Base-by-base conservation (phyloP, 2,888 invertebrate species). In the Tetrapedia diversipes region DNA sequence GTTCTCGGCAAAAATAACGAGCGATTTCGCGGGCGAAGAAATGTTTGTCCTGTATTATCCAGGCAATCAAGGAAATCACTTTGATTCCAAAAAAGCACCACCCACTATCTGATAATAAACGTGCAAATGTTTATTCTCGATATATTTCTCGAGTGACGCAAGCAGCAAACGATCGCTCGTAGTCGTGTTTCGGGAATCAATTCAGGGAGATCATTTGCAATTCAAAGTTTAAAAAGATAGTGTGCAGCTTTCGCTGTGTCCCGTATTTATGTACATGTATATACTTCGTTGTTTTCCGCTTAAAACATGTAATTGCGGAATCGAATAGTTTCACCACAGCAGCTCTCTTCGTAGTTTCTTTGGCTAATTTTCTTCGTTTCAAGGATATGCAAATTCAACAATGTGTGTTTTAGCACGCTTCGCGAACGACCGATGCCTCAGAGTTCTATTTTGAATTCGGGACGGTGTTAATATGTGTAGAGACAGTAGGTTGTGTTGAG, bases 151-250 rank as follows among this genome's bases (percentile, higher is more conserved):
- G 16, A 64, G 29, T 51, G 37, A 57, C 64, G 57, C 27, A 41
- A 32, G 41, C 29, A 43, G 32, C 19, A 56, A 2, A 19, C 49
- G 37, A 57, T 37, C 71, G 61, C 45, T 59, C 39, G 34, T 29
- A 63, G 41, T 45, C 27, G 61, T 61, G 61, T 57, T 77, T 78
- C 57, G 65, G 34, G 34, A 70, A 70, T 70, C 47, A 63, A 60
- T 78, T 53, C 47, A 16, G 45, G 24, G 34, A 27, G 29, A 63
- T 34, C n/a, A 77, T 78, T 77, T 78, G 77, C 78, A 78, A 78
- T 78, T 66, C 77, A 77, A 78, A 72, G 66, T 57, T 59, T 32
- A 67, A 78, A 78, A 78, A 71, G 77, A 78, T 71, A 57, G 59
- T 49, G 29, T 22, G 47, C 47, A 27, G 32, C 37, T 43, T 24